These are phyloP conservation scores for Pedionomus torquatus DNA, from an alignment of 2,113 vertebrate species.

Conservation along the genomic window DNA sequence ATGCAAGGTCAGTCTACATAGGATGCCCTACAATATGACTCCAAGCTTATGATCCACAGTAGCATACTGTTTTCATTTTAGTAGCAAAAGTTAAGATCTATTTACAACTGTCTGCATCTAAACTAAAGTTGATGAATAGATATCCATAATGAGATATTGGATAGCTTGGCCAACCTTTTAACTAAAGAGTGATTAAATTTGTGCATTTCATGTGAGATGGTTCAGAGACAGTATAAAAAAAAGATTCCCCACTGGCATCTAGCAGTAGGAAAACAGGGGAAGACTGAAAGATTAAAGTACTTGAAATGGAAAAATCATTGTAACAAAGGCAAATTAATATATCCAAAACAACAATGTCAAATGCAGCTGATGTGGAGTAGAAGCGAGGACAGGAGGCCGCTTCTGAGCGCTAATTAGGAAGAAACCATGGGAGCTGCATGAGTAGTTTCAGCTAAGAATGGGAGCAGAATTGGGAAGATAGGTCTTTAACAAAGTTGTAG, in stretches of 20 bases:
- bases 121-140: neutral
- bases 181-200: neutral
- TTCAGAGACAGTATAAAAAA: neutral
- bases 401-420: neutral
- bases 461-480: neutral
- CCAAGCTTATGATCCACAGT: neutral
- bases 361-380: neutral
- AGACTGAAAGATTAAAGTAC: neutral
- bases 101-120: neutral
- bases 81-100: neutral
- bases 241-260: neutral
- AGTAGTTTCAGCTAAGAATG: neutral
- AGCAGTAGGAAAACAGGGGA: neutral
- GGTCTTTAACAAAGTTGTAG: neutral
- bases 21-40: neutral
- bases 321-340: neutral
- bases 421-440: neutral
- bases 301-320: neutral
- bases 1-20: neutral
- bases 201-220: neutral
- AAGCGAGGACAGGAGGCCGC: neutral
- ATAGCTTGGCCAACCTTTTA: neutral
- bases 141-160: neutral
- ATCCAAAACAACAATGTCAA: neutral
- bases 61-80: neutral